Evolutionary conservation across 23 tunicate genomes (phyloP).

Genomic region (Trididemnum miniatum): DNA sequence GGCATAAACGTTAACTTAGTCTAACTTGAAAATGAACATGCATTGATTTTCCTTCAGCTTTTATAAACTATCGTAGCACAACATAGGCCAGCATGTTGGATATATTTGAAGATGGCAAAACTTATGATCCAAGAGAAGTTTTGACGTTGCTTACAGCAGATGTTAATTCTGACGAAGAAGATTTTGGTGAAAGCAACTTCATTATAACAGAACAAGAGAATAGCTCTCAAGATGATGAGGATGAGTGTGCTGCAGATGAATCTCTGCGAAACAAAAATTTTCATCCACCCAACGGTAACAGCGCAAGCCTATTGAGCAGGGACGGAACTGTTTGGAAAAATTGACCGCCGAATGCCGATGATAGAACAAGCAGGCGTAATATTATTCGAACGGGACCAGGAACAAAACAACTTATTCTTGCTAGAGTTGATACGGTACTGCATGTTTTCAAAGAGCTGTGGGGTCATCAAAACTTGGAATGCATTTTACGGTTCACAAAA

Average conservation of each 20-base stretch:
- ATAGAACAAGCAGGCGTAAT: too few species aligned
- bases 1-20: constrained; percentile 10
- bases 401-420: constrained; percentile 18
- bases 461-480: constrained; percentile 26
- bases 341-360: too few species aligned
- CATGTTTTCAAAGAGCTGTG: constrained; percentile 28
- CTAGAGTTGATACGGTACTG: too few species aligned
- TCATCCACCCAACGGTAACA: constrained; percentile 14
- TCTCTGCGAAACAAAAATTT: constrained; percentile 13
- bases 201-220: too few species aligned
- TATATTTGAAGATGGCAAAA: constrained; percentile 18
- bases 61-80: too few species aligned
- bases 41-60: too few species aligned
- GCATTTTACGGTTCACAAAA: constrained; percentile 26
- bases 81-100: too few species aligned
- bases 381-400: constrained; percentile 21
- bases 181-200: too few species aligned
- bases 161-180: constrained; percentile 25
- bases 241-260: too few species aligned
- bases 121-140: constrained; percentile 18
- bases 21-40: neutral
- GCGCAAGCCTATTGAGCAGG: constrained; percentile 27
- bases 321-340: constrained; percentile 30
- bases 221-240: too few species aligned
- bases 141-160: constrained; percentile 18